These are phyloP conservation scores for Oligia strigilis DNA, from an alignment of 2,888 invertebrate genomes.

Conservation along the genomic window DNA sequence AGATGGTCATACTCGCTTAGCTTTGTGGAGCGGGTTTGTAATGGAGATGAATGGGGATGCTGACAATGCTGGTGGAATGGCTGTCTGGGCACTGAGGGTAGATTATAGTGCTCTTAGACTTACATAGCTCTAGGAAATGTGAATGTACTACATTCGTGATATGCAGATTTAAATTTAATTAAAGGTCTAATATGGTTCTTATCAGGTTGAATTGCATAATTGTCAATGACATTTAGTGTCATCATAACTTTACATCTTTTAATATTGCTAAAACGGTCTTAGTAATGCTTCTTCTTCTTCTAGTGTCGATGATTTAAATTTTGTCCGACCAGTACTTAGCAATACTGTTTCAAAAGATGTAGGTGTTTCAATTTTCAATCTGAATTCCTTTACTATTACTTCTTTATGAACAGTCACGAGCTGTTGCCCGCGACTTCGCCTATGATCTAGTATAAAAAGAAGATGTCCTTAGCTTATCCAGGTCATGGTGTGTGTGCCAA, in stretches of 20 bases:
- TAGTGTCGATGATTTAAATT: neutral
- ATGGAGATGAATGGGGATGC: constrained; percentile 43
- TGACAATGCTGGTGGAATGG: constrained; percentile 25
- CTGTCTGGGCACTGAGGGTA: neutral
- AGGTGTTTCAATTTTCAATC: neutral
- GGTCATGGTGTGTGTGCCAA: neutral
- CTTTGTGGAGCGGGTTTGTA: constrained; percentile 25
- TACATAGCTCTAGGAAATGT: neutral
- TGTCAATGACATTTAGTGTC: neutral
- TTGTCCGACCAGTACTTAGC: neutral
- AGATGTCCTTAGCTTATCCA: neutral
- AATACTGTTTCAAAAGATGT: neutral
- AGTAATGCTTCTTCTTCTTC: neutral
- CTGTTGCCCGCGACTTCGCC: neutral
- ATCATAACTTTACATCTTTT: neutral
- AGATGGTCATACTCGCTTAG: constrained; percentile 50
- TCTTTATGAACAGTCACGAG: neutral
- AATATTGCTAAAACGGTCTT: neutral
- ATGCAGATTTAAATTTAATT: neutral
- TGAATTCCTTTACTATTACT: no score
- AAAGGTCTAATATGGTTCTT: neutral
- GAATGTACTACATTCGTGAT: neutral
- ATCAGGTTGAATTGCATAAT: neutral
- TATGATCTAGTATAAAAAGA: neutral
- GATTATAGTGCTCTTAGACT: constrained; percentile 4